These are phyloP conservation scores for Narcine bancroftii DNA, from an alignment of 2,113 vertebrate species.

Conservation along the genomic window DNA sequence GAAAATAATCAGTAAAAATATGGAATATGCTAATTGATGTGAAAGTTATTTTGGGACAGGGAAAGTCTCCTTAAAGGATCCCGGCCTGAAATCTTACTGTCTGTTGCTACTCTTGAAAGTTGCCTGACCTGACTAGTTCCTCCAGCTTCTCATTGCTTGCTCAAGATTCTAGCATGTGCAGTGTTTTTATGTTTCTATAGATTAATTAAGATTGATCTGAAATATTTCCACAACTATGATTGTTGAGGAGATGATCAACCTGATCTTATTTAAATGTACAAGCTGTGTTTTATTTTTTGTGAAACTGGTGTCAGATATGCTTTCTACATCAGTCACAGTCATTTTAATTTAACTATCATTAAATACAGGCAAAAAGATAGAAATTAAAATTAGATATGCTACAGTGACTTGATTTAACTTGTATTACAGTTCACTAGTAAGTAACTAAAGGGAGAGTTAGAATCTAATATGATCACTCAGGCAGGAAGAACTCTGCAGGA, in stretches of 20 bases:
- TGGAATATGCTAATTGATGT: background rate
- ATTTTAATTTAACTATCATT: background rate
- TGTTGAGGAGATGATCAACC: background rate
- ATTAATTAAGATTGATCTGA: background rate
- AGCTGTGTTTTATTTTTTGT: background rate
- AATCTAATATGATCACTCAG: background rate
- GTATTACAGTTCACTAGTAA: background rate
- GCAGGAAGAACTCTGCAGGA: background rate
- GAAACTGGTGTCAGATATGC: background rate
- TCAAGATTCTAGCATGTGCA: too few relatives aligned
- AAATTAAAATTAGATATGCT: background rate
- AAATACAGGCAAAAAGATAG: background rate
- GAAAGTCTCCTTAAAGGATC: too few relatives aligned
- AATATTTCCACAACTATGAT: background rate
- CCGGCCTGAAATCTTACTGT: too few relatives aligned
- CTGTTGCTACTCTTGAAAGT: too few relatives aligned
- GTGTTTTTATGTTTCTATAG: too few relatives aligned
- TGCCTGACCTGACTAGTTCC: too few relatives aligned
- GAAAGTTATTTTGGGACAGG: background rate
- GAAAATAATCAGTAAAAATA: background rate
- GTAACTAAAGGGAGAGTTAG: background rate
- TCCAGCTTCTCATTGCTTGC: too few relatives aligned
- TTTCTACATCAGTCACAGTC: background rate
- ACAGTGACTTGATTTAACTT: background rate
- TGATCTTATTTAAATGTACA: conserved; percentile 18